Base-by-base conservation (phyloP, 2,113 vertebrate genomes). In the Hydropotes inermis region DNA sequence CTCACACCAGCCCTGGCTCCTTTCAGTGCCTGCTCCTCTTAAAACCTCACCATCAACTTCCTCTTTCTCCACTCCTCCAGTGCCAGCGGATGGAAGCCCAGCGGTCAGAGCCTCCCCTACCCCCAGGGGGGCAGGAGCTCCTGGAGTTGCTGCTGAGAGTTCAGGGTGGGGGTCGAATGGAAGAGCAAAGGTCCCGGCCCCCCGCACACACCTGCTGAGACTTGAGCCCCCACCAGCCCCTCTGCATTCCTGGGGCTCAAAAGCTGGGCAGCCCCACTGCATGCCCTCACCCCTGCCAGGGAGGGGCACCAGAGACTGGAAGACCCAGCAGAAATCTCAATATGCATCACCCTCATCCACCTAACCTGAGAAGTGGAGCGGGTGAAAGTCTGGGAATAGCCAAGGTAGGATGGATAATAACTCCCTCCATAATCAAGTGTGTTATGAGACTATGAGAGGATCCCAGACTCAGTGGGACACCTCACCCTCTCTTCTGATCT, bases 61-160 rank as follows among this genome's bases (percentile, higher is more conserved):
- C 60, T 50, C 36, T 83, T 52, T 85, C 52, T 94, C 87, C 67
- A 33, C 19, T 36, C 52, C 97, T 99, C 98, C 98, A 99, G 83
- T 99, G 99, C 98, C 99, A 99, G n/a, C 97, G 99, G 30, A 98
- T 99, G 98, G 99, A 99, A 98, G 99, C 99, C 96, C 99, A 99
- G 98, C 99, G 99, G 43, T 99, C 99, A 93, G 97, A 99, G 28
- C 99, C 99, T 9, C 99, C 99, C 0, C 99, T 99, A 0, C 99
- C 99, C 39, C 99, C 99, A 98, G 99, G 99, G 1, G 99, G 99
- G 10, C 99, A 99, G 83, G 99, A 99, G 96, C 99, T 99, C 97
- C 99, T 99, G 98, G 99, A 99, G 90, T 96, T 99, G 96, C 98
- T 99, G 91, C 98, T 99, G 96, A 99, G 98, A 98, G 99, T 99